Evolutionary conservation across 2,888 invertebrate genomes (phyloP), one percentile per base, ranked within the genome.

Genomic region (Drosophila buzzatii): DNA sequence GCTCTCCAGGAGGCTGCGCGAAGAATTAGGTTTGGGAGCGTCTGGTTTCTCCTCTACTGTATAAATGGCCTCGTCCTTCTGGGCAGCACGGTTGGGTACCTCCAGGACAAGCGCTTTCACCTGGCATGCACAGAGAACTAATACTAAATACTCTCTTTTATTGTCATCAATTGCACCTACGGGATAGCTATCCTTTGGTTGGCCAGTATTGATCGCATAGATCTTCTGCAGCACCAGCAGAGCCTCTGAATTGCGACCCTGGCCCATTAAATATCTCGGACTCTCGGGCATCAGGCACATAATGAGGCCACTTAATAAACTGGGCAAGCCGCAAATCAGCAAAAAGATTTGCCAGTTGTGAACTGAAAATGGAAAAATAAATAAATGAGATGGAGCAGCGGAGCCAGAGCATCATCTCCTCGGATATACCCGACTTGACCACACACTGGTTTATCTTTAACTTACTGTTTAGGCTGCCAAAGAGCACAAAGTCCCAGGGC

Each of bases 181-280:
- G 53, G 97, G 96, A 93, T 94, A 97, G 1, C 94, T 94, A 1
- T 95, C 94, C 52, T 93, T 93, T 0, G 95, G 92, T 63, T 94
- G 94, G 7, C 96, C 95, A 1, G 95, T 95, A 85, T 97, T 97
- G 60, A 94, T 89, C 0, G 93, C 90, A 90, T 96, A 97, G 31
- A 97, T 96, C 76, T 89, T 94, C 71, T 93, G 93, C 78, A 92
- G 81, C 4, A 87, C 82, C 37, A 63, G 78, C 62, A 92, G 60
- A 0, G 92, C 92, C 51, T 92, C 92, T 4, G 68, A 77, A 66
- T 92, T 92, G 4, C 90, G 83, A 2, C 92, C 92, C 52, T 91
- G 91, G 0, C 90, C 81, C 91, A 92, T 92, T 8, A 92, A 72
- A 73, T 92, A 92, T 52, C 91, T 91, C 0, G 93, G 77, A 93